Evolutionary conservation across 1,140 invertebrate species (phyloP).

Genomic region (Araneus ventricosus): DNA sequence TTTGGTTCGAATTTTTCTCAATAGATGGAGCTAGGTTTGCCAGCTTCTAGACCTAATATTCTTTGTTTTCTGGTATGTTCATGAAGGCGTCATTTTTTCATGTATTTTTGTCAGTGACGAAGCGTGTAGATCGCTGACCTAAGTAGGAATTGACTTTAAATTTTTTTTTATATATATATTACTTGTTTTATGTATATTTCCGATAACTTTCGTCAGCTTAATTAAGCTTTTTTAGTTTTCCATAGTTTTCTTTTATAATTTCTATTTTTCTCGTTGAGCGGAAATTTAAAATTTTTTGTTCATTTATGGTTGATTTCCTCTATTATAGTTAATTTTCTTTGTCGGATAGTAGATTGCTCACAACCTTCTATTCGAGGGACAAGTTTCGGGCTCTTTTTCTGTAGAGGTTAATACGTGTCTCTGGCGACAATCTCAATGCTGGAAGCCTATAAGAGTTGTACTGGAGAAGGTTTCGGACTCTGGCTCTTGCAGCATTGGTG

Average conservation of each 20-base stretch:
- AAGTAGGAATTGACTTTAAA: too few relatives aligned
- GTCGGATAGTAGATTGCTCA: neutral
- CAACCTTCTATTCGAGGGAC: conserved; percentile 29
- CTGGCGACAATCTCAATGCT: conserved; percentile 43
- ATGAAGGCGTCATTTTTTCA: too few relatives aligned
- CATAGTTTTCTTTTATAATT: neutral
- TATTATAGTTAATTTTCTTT: neutral
- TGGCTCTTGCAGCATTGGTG: conserved; percentile 53
- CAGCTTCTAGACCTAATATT: too few relatives aligned
- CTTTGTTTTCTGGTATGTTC: too few relatives aligned
- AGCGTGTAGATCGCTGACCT: too few relatives aligned
- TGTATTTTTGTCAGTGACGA: too few relatives aligned
- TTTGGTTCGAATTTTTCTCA: too few relatives aligned
- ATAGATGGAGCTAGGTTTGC: too few relatives aligned
- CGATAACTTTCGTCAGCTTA: neutral
- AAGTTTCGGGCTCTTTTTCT: conserved; percentile 58
- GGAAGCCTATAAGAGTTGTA: conserved; percentile 38
- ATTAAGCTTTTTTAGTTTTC: neutral
- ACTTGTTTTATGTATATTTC: too few relatives aligned
- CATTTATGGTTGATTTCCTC: neutral
- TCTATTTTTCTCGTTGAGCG: neutral
- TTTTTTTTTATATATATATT: too few relatives aligned
- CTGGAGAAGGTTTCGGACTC: conserved; percentile 61
- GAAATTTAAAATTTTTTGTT: neutral
- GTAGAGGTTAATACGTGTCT: conserved; percentile 55